phyloP scores from a whole-genome alignment of 2,113 vertebrate species.

The Psammodynastes pulverulentus region DNA sequence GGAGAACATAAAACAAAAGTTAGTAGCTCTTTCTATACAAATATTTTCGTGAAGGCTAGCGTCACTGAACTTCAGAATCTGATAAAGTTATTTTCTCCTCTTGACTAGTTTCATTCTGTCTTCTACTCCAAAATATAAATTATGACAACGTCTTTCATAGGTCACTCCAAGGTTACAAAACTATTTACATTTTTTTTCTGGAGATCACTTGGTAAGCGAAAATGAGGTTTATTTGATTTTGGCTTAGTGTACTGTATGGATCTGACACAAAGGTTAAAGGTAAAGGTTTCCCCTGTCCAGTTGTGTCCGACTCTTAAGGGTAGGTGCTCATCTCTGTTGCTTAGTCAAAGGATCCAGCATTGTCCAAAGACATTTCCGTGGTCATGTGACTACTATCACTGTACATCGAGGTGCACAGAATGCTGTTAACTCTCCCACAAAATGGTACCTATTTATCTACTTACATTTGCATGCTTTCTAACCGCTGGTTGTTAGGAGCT shows the following conservation, averaged over 20 bases:
- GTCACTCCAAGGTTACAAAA: neutral
- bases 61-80: neutral
- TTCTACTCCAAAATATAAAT: neutral
- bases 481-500: neutral
- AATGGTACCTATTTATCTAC: neutral
- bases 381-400: neutral
- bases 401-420: neutral
- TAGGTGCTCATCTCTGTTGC: neutral
- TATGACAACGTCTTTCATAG: neutral
- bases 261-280: neutral
- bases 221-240: neutral
- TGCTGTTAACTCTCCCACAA: neutral
- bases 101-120: neutral
- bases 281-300: neutral
- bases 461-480: neutral
- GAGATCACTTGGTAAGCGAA: neutral
- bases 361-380: neutral
- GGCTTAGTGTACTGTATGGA: neutral
- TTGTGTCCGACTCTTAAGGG: neutral
- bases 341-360: neutral
- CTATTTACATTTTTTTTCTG: neutral
- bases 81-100: neutral
- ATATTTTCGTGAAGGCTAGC: constrained; percentile 21
- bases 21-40: neutral
- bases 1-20: neutral